Base-by-base conservation (phyloP, 2,113 vertebrate genomes). In the Hippocampus zosterae region DNA sequence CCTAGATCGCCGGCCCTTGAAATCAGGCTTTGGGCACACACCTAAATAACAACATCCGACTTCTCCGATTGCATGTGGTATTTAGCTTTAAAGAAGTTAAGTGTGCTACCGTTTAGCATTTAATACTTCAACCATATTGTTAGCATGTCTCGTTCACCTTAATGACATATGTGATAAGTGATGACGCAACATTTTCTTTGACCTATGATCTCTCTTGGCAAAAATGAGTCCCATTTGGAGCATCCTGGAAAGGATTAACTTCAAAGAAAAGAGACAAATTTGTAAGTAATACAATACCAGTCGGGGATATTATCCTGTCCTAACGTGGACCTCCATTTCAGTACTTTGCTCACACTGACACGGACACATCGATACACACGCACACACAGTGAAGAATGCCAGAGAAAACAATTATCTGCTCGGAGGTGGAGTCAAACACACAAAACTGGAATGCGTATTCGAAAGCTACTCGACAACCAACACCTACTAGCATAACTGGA, bases 221-320 rank as follows among this genome's bases (percentile, higher is more conserved):
- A 55, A 55, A 23, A 55, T 8, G 21, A 18, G 3, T 50, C 48
- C 18, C 48, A 50, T 23, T 55, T 23, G 8, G 9, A n/a, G 21
- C 46, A 19, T 16, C 16, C 16, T 19, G 46, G 6, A 50, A 37
- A 50, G 46, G 16, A 18, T 16, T 18, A 18, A 48, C 46, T 53
- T n/a, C 0, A 8, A 53, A 53, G 21, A 52, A 21, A 53, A n/a
- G 0, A 23, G 48, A 16, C 16, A 55, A n/a, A 21, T 12, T 44
- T 44, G 13, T 9, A 55, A n/a, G n/a, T 11, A 4, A n/a, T 55
- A 9, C n/a, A 33, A 65, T 65, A 65, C 62, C 21, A 18, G 46
- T 40, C 27, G 64, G 67, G 50, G 48, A 64, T 33, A 63, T 89
- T 85, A 81, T 23, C 76, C 64, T 83, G 82, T 75, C 67, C 55